These are phyloP conservation scores for Bilobella aurantiaca DNA, from an alignment of 1,140 invertebrate genomes.

Conservation along the genomic window DNA sequence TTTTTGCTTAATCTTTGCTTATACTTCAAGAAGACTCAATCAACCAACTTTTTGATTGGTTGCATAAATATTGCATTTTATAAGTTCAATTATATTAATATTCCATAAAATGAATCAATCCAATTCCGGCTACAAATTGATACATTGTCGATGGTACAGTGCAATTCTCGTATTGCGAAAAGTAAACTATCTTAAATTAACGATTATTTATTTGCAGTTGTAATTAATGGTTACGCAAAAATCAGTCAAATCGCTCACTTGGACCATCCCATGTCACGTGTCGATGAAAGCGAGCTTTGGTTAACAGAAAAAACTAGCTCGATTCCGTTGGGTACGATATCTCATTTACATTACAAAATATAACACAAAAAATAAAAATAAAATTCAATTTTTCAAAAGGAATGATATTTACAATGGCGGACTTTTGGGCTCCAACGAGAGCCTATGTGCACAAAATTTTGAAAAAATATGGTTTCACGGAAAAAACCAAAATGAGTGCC, in stretches of 20 bases:
- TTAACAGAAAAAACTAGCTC: neutral
- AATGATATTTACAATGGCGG: neutral
- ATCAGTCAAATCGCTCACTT: neutral
- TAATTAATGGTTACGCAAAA: neutral
- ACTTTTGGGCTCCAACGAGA: neutral
- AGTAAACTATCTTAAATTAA: neutral
- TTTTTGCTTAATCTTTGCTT: too few relatives aligned
- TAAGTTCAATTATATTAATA: too few relatives aligned
- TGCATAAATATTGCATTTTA: too few relatives aligned
- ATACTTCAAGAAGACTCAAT: too few relatives aligned
- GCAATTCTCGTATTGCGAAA: too few relatives aligned
- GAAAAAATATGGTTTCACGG: neutral
- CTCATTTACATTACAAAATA: neutral
- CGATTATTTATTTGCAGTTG: neutral
- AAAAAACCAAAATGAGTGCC: neutral
- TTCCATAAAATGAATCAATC: too few relatives aligned
- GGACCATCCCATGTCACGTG: neutral
- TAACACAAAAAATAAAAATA: neutral
- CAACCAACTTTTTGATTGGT: too few relatives aligned
- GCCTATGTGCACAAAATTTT: neutral
- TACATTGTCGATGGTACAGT: too few relatives aligned
- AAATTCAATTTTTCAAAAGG: too few relatives aligned
- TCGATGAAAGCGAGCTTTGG: neutral
- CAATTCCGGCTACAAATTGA: too few relatives aligned
- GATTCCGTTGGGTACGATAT: neutral